Evolutionary conservation across 2,797 vertebrate species (phyloP), one percentile per base, ranked within the genome.

Genomic region (Eulemur rubriventer): DNA sequence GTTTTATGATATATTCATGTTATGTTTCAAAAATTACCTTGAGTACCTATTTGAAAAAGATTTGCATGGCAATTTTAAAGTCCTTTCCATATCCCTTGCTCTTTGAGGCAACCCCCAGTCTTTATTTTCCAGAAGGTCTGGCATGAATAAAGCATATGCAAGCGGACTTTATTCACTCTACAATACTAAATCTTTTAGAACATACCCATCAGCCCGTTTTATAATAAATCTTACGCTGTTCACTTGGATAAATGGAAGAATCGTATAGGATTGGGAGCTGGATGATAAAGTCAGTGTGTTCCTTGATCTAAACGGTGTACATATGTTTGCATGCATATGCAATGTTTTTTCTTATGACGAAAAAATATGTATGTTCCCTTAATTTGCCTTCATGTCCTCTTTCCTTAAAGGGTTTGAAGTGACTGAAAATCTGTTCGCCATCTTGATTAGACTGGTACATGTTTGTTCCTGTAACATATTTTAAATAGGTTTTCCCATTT

Each of bases 401-500:
- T 87, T 90, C 28, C 67, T 24, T 24, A 63, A 48, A 94, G 48
- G 28, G 43, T 94, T 83, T 59, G 41, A 92, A 41, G 24, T 72
- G 41, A 76, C 46, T 76, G 63, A 50, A 89, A 76, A 89, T 70
- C 8, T 92, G 4, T 79, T 92, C 61, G 22, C 35, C 11, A 0
- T 63, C 33, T 95, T 80, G 59, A 73, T 95, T 93, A 81, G 12
- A 57, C 3, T 69, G 17, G 30, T 87, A 30, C n/a, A 6, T 30
- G 33, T 61, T 89, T 69, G 76, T 76, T 81, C 33, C 63, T 81
- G 67, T 43, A 69, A 75, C 61, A 52, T 88, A 43, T 75, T 93
- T 82, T 82, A 95, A 89, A 89, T 96, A 61, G 26, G 43, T 57
- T 93, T 92, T 82, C 11, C 35, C 38, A 82, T 73, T 82, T 96